Evolutionary conservation across 1,140 invertebrate genomes (phyloP).

Genomic region (Papilio machaon): DNA sequence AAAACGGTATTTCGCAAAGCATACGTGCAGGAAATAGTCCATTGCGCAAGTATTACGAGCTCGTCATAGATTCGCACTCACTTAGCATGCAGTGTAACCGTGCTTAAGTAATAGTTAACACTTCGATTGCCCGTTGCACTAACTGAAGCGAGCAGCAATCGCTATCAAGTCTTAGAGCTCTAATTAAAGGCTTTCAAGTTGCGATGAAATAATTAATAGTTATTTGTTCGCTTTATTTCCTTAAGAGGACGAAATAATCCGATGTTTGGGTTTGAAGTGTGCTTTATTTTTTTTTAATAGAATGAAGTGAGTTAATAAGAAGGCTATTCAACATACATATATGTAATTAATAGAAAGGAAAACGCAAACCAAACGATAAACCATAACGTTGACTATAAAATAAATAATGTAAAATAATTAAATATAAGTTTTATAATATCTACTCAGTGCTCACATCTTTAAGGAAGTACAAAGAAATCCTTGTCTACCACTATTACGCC

Average conservation of each 20-base stretch:
- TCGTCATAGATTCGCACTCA: constrained; percentile 48
- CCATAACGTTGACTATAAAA: too few species aligned
- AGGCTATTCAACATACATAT: too few species aligned
- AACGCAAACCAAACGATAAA: too few species aligned
- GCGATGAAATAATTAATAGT: not conserved
- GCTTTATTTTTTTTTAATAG: too few species aligned
- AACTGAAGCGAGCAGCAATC: not conserved
- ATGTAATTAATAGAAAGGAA: too few species aligned
- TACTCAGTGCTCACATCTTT: not conserved
- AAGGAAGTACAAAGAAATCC: not conserved
- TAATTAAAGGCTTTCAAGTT: constrained; percentile 16
- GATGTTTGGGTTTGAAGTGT: too few species aligned
- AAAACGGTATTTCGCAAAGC: constrained; percentile 32
- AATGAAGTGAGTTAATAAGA: too few species aligned
- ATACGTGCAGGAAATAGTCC: constrained; percentile 48
- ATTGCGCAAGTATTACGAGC: constrained; percentile 52
- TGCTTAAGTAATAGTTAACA: constrained; percentile 51
- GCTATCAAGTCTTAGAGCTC: constrained; percentile 13
- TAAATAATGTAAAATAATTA: too few species aligned
- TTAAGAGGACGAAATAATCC: not conserved
- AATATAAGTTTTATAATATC: too few species aligned
- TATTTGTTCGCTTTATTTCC: not conserved
- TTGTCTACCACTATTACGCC: constrained; percentile 1
- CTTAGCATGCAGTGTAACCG: constrained; percentile 57
- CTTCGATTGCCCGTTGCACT: constrained; percentile 40